Percentiles rank a stretch among this genome's conserved stretches.
Conservation (phyloP, 2,113 vertebrate genomes). For the Oncorhynchus masou region DNA sequence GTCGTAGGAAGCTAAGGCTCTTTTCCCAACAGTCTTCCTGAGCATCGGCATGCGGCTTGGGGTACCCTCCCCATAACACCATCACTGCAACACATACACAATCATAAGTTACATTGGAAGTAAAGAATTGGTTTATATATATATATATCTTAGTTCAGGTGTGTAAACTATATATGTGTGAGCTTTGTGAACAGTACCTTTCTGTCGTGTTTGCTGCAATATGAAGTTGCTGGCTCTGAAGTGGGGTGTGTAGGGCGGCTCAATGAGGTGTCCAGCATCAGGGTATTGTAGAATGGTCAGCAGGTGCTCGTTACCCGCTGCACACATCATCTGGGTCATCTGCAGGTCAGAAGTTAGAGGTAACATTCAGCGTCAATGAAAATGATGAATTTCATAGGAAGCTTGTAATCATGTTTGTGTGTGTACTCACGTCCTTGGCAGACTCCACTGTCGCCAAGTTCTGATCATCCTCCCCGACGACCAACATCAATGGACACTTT, state of each 20-base stretch:
- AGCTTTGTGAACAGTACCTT: slow-evolving; percentile 27
- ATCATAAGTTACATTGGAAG: neutral
- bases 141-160: no score
- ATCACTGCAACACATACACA: slow-evolving; percentile 45
- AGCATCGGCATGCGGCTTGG: slow-evolving; percentile 66
- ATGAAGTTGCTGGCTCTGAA: slow-evolving; percentile 53
- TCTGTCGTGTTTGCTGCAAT: fast-evolving
- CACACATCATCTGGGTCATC: slow-evolving; percentile 58
- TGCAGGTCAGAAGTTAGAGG: slow-evolving; percentile 31
- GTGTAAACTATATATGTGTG: slow-evolving; percentile 7
- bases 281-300: slow-evolving; percentile 59
- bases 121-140: no score
- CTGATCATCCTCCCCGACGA: slow-evolving; percentile 70
- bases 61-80: slow-evolving; percentile 62
- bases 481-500: slow-evolving; percentile 67
- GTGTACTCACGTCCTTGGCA: slow-evolving; percentile 58
- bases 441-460: slow-evolving; percentile 57
- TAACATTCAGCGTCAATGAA: neutral
- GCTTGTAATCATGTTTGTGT: neutral
- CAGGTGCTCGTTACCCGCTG: slow-evolving; percentile 64
- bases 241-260: slow-evolving; percentile 71
- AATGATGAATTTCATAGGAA: no score
- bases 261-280: slow-evolving; percentile 70
- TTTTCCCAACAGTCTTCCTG: slow-evolving; percentile 72
- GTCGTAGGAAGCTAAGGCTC: slow-evolving; percentile 61